A percentile compares a stretch with the other conserved stretches of the same genome.
phyloP scores from a whole-genome alignment of 1,140 invertebrate genomes.

The Trigoniulus corallinus region DNA sequence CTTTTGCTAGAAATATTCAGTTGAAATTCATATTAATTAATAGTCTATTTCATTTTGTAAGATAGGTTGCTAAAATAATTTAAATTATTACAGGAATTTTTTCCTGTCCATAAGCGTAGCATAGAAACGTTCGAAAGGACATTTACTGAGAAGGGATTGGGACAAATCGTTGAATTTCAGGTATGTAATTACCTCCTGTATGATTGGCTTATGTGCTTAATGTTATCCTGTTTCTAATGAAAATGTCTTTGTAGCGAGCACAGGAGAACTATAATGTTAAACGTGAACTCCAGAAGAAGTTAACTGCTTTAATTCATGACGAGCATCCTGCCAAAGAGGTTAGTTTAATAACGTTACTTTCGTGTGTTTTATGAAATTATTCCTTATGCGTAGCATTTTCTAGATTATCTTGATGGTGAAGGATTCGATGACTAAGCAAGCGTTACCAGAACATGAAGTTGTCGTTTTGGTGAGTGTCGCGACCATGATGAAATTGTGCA shows the following conservation, averaged over 20 bases:
- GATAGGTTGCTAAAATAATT: neutral
- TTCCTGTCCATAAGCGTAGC: slow-evolving; percentile 79
- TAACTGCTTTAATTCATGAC: slow-evolving; percentile 66
- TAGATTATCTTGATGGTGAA: slow-evolving; percentile 62
- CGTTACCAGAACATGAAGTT: slow-evolving; percentile 76
- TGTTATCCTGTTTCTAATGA: neutral
- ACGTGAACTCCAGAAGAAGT: slow-evolving; percentile 51
- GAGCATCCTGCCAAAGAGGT: slow-evolving; percentile 36
- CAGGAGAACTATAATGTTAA: slow-evolving; percentile 65
- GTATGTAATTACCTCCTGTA: slow-evolving; percentile 14
- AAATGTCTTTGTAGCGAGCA: slow-evolving; percentile 13
- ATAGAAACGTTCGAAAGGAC: slow-evolving; percentile 69
- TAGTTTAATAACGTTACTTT: too few species aligned
- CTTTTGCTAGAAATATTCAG: neutral
- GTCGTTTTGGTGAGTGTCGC: slow-evolving; percentile 36
- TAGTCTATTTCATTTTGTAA: neutral
- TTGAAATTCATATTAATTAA: neutral
- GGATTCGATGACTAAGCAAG: slow-evolving; percentile 62
- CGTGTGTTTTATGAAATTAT: too few species aligned
- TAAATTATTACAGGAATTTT: slow-evolving; percentile 53
- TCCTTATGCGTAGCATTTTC: too few species aligned
- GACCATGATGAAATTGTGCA: neutral
- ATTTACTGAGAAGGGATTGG: slow-evolving; percentile 68
- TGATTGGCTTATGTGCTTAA: slow-evolving; percentile 7
- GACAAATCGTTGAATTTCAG: slow-evolving; percentile 75